Conservation (phyloP, 2,888 invertebrate genomes). For the Dryococelus australis region DNA sequence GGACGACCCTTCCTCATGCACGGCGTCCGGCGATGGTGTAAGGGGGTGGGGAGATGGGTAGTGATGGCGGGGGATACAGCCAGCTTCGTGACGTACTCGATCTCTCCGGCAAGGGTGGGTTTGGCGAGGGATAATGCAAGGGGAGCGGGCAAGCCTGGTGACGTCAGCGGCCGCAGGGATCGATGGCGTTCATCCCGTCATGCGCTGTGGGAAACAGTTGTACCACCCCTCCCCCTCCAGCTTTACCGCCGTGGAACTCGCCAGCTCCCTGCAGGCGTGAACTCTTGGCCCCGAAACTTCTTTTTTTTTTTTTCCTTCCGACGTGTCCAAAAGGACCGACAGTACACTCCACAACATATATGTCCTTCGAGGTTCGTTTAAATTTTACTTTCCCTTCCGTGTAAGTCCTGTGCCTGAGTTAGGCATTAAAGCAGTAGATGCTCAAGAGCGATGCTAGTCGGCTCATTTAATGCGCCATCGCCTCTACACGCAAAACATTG, state of each 20-base stretch:
- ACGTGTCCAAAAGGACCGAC: too few relatives aligned
- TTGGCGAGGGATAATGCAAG: background rate
- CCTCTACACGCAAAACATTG: too few relatives aligned
- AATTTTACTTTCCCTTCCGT: background rate
- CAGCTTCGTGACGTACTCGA: slow-evolving; percentile 13
- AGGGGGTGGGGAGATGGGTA: background rate
- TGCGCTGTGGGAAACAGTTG: slow-evolving; percentile 20
- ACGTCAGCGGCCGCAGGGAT: background rate
- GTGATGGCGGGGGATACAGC: background rate
- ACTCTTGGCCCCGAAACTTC: slow-evolving; percentile 12
- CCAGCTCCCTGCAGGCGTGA: background rate
- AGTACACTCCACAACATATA: background rate
- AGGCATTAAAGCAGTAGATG: background rate
- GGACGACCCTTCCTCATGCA: background rate
- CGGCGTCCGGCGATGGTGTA: background rate
- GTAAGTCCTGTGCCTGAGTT: background rate
- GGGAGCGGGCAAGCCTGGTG: background rate
- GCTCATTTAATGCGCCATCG: too few relatives aligned
- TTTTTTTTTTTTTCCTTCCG: background rate
- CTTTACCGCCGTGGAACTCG: background rate
- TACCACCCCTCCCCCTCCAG: background rate
- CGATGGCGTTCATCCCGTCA: background rate
- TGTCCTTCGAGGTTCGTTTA: background rate
- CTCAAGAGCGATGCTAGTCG: too few relatives aligned
- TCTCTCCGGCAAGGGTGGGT: background rate